Conservation (phyloP, 2,888 invertebrate genomes). For the Sycophila texana region DNA sequence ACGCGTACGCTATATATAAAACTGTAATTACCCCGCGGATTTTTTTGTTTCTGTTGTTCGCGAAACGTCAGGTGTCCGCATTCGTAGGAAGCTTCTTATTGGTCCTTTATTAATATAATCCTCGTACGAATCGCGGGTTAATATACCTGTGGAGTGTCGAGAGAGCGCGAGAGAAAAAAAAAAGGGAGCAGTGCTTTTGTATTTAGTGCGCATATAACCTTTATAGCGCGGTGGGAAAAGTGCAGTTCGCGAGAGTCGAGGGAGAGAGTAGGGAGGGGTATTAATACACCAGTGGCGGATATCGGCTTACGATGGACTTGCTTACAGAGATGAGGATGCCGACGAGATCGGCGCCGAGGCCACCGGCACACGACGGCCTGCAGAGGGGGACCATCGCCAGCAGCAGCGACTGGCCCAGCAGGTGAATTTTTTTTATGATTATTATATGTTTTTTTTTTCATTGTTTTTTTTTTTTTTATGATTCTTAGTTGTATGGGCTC, state of each 20-base stretch:
- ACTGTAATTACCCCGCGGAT: too few relatives aligned
- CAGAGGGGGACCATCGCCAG: background rate
- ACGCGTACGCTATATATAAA: too few relatives aligned
- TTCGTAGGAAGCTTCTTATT: too few relatives aligned
- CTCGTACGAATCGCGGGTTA: too few relatives aligned
- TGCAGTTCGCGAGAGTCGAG: background rate
- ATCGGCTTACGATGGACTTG: conserved; percentile 55
- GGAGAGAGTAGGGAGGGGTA: background rate
- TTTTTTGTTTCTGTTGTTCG: too few relatives aligned
- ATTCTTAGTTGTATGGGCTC: too few relatives aligned
- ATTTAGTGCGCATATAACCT: background rate
- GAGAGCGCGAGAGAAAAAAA: background rate
- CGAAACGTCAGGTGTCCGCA: too few relatives aligned
- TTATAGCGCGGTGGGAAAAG: background rate
- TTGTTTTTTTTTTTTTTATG: background rate
- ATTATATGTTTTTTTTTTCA: background rate
- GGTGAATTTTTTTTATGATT: conserved; percentile 65
- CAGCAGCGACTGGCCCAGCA: conserved; percentile 64
- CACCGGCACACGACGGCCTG: conserved; percentile 68
- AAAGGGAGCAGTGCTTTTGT: background rate
- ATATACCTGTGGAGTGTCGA: too few relatives aligned
- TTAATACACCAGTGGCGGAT: background rate
- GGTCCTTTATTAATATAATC: too few relatives aligned
- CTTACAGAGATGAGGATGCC: conserved; percentile 80
- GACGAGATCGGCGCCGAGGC: conserved; percentile 79